Evolutionary conservation across 2,888 invertebrate genomes (phyloP), one percentile per base, ranked within the genome.

Genomic region (Oscheius sp.): DNA sequence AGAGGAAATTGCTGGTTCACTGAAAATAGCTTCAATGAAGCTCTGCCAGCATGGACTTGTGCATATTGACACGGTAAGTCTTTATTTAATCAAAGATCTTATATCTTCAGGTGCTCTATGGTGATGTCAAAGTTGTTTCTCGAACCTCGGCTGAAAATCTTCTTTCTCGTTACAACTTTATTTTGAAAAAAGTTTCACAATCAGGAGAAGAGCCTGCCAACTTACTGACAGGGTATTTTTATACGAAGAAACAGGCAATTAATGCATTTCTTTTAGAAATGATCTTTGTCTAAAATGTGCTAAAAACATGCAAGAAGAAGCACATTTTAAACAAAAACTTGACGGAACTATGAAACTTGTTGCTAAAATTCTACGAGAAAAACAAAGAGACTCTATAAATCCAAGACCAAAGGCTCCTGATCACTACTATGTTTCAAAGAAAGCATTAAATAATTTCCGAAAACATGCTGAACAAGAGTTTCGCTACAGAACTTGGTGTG

Each of bases 221-320:
- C 1, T 27, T 76, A 23, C 33, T 74, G 31, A 76, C 76, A 15
- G 76, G 73, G 67, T 69, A 58, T 8, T 37, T 55, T 48, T 29
- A 45, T 15, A 23, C 39, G 27, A 20, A 57, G 25, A 29, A 27
- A n/a, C 27, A 8, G n/a, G n/a, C n/a, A n/a, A n/a, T n/a, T 31
- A 15, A 17, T 29, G 1, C 31, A 3, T 12, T 3, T 46, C 29
- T 52, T 37, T 57, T 67, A 84, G 84, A 0, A 61, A 45, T 6
- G 83, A 84, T 37, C 69, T 84, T 33, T 84, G 84, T 58, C 64
- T 72, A 58, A 75, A 79, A 27, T 84, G 84, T 55, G 70, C 81
- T 15, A 50, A 65, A 27, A 66, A 70, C 29, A 65, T 81, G 65
- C 72, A 78, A 12, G 42, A 70, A 10, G 84, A 81, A 25, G 80